phyloP scores from a whole-genome alignment of 2,888 invertebrate genomes.

The Drosophila anomelani region DNA sequence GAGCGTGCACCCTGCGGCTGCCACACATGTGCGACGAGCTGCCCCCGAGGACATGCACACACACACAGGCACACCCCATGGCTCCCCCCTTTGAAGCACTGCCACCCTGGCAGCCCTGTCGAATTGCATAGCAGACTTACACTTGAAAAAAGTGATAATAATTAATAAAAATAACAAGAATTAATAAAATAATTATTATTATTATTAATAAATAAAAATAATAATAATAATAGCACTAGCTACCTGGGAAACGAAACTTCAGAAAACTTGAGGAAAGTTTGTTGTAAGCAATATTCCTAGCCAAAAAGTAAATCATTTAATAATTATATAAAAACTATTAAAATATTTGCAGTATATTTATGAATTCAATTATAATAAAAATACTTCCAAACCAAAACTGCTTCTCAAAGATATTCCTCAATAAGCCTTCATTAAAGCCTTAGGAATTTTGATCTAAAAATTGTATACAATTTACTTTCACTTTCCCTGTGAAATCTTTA shows the following conservation, averaged over 20 bases:
- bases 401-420: not conserved
- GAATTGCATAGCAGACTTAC: constrained; percentile 25
- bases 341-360: no score
- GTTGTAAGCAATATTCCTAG: no score
- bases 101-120: constrained; percentile 18
- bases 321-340: no score
- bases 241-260: not conserved
- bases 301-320: no score
- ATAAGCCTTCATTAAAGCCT: not conserved
- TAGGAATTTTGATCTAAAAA: not conserved
- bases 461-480: no score
- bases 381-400: no score
- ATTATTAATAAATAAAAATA: not conserved
- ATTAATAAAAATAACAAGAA: not conserved
- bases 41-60: constrained; percentile 26
- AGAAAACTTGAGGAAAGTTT: not conserved
- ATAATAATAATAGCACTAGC: not conserved
- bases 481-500: not conserved
- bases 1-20: constrained; percentile 48
- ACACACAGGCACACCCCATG: not conserved
- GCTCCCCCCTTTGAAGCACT: constrained; percentile 17
- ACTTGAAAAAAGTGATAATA: constrained; percentile 1
- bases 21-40: constrained; percentile 31
- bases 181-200: no score
- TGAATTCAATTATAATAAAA: no score